phyloP scores from a whole-genome alignment of 1,140 invertebrate species.

The Solenopsis fugax region DNA sequence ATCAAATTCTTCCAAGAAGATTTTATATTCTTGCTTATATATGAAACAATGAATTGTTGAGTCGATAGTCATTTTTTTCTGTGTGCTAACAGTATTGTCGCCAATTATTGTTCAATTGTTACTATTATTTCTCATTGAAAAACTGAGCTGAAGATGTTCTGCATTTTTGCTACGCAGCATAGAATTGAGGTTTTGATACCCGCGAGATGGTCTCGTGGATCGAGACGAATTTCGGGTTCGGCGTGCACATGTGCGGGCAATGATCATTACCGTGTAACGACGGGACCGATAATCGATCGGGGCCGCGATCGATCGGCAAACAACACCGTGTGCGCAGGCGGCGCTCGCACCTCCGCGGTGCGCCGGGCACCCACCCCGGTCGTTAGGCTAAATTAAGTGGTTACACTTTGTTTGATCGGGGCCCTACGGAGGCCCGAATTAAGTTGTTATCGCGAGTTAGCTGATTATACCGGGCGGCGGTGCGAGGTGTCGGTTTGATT shows the following conservation, averaged over 20 bases:
- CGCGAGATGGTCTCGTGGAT: constrained; percentile 26
- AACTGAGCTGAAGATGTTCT: too few species aligned
- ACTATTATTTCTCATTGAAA: too few species aligned
- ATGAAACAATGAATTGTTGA: too few species aligned
- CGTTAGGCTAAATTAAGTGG: constrained; percentile 80
- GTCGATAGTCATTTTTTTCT: too few species aligned
- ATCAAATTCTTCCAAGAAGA: too few species aligned
- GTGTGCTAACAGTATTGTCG: background rate
- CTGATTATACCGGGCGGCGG: constrained; percentile 78
- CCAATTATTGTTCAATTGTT: background rate
- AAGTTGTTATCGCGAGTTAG: constrained; percentile 84
- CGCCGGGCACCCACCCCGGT: constrained; percentile 55
- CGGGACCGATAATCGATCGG: constrained; percentile 72
- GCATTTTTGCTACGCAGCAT: background rate
- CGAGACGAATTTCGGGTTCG: constrained; percentile 67
- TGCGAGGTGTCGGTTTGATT: constrained; percentile 82
- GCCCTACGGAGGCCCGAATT: constrained; percentile 80
- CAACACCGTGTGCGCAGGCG: constrained; percentile 55
- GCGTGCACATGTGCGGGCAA: constrained; percentile 71
- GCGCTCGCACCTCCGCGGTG: constrained; percentile 66
- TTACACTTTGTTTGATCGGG: constrained; percentile 84
- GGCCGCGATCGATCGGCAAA: constrained; percentile 63
- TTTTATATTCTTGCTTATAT: too few species aligned
- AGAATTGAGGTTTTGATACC: background rate
- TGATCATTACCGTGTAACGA: constrained; percentile 77